Base-by-base conservation (phyloP, 2,888 invertebrate species). In the Ischnus inquisitorius region DNA sequence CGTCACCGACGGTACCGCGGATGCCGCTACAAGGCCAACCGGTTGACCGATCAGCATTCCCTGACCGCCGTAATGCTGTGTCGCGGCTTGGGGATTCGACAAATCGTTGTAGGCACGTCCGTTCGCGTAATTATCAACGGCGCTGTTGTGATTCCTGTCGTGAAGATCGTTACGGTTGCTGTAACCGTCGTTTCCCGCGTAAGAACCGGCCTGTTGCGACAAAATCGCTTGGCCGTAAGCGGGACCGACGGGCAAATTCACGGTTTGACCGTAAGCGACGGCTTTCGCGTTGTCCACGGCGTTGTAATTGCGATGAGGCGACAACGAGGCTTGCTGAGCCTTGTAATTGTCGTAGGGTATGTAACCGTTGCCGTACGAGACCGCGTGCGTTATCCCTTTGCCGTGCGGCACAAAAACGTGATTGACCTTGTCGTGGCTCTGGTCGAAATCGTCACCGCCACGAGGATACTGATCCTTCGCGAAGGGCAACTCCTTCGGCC, bases 321-420 rank as follows among this genome's bases (percentile, higher is more conserved):
- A 39, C 83, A n/a, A 46, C 82, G 83, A 41, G 69, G 76, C 6
- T 62, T 80, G 86, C 62, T 80, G 86, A 16, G 88, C 86, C 19
- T 90, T 90, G 62, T 89, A 83, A 3, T 84, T 88, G 5, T 90
- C 91, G 75, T 90, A 92, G 2, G 93, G 92, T 1, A 92, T 85
- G 64, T 92, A 92, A 6, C 91, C 92, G 43, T 91, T 90, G 3
- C 92, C 92, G 64, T 87, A 92, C 1, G 90, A 77, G 2, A 90
- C 54, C 3, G 87, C 88, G 57, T 91, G 90, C 60, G 79, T 86
- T 64, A 90, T 85, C 5, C 88, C 90, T 67, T 91, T 92, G 3
- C 91, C 90, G n/a, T 92, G 88, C 0, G 93, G 91, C 57, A 91
- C 77, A 0, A 87, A 62, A 1, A 91, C 86, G 65, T 93, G 89